phyloP scores from a whole-genome alignment of 2,888 invertebrate species.

The Sarcophaga subvicina region DNA sequence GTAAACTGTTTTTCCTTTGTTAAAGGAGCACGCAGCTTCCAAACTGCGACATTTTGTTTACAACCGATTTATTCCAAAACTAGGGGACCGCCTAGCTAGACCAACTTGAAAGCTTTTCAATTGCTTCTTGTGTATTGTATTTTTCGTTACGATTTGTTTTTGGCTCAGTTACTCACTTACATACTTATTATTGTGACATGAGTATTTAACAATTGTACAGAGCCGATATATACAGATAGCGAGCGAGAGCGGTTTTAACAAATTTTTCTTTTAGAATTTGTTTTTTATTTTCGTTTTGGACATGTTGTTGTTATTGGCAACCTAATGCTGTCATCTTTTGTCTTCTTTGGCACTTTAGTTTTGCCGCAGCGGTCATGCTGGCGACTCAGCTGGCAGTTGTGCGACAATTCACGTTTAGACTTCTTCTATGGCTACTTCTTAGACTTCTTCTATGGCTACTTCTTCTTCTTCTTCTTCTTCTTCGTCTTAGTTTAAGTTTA shows the following conservation, averaged over 20 bases:
- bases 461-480: not conserved
- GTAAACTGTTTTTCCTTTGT: no score
- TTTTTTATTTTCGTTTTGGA: constrained; percentile 3
- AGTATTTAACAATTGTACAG: not conserved
- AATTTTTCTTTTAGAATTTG: constrained; percentile 32
- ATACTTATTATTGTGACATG: not conserved
- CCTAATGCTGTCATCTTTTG: constrained; percentile 70
- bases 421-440: constrained; percentile 40
- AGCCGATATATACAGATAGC: not conserved
- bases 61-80: no score
- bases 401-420: constrained; percentile 67
- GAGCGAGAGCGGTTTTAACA: constrained; percentile 36
- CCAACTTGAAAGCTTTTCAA: no score
- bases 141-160: no score
- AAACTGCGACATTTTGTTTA: no score
- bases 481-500: not conserved
- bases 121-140: no score
- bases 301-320: constrained; percentile 57
- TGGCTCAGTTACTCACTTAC: no score
- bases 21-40: no score
- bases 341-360: constrained; percentile 70
- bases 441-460: constrained; percentile 1
- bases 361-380: constrained; percentile 70
- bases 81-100: no score
- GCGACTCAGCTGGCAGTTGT: constrained; percentile 70